Conservation (phyloP, 2,888 invertebrate species). For the Drosophila maculinotata region DNA sequence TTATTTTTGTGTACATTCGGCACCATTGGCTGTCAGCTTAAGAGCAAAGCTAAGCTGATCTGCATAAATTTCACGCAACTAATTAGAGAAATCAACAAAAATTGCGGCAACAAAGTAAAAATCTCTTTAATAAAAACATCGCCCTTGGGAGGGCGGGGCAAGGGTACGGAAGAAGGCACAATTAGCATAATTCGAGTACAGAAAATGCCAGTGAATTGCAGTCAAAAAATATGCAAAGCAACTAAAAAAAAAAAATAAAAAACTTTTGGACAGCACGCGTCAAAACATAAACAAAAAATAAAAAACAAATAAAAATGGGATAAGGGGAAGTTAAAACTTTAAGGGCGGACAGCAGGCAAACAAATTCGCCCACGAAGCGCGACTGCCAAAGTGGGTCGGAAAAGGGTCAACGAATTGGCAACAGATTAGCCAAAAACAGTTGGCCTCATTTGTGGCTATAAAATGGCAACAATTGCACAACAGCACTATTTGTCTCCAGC, state of each 20-base stretch:
- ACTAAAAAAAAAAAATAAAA: background rate
- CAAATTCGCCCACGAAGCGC: conserved; percentile 22
- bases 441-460: conserved; percentile 69
- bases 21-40: conserved; percentile 43
- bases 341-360: conserved; percentile 12
- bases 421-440: conserved; percentile 69
- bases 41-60: conserved; percentile 50
- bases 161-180: conserved; percentile 8
- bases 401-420: conserved; percentile 67
- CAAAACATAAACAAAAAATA: conserved; percentile 18
- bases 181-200: conserved; percentile 63
- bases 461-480: conserved; percentile 75
- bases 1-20: conserved; percentile 17
- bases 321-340: conserved; percentile 17
- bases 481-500: conserved; percentile 24
- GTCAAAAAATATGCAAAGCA: conserved; percentile 46
- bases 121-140: conserved; percentile 44
- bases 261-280: conserved; percentile 28
- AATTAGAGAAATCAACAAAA: conserved; percentile 62
- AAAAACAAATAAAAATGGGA: background rate
- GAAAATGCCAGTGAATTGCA: conserved; percentile 22
- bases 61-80: conserved; percentile 74
- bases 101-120: conserved; percentile 32
- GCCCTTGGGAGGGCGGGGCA: background rate
- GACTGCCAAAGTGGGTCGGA: conserved; percentile 18